Evolutionary conservation across 2,888 invertebrate genomes (phyloP).

Genomic region (Caenorhabditis imperialis): DNA sequence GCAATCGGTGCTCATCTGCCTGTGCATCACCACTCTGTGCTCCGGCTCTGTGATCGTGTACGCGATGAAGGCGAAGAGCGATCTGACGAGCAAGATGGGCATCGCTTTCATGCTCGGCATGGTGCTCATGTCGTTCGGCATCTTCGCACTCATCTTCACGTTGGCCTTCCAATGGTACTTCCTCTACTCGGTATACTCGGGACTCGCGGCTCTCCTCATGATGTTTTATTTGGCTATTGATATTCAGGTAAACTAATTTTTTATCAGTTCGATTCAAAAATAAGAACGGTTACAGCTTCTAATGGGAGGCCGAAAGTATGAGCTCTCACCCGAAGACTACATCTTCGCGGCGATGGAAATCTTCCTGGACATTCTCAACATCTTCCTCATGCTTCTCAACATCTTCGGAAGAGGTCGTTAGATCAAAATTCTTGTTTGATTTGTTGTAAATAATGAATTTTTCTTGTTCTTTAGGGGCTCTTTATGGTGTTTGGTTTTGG

Average conservation of each 20-base stretch:
- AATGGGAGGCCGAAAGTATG: constrained; percentile 83
- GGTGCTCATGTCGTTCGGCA: constrained; percentile 81
- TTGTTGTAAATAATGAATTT: constrained; percentile 28
- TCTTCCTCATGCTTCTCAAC: constrained; percentile 82
- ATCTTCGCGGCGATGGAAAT: constrained; percentile 83
- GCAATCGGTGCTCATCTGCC: constrained; percentile 66
- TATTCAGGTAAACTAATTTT: constrained; percentile 79
- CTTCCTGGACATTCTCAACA: constrained; percentile 83
- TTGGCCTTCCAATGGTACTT: constrained; percentile 54
- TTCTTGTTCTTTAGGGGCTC: no score
- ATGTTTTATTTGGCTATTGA: constrained; percentile 83
- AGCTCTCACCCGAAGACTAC: constrained; percentile 82
- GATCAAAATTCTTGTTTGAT: constrained; percentile 1
- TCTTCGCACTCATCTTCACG: constrained; percentile 78
- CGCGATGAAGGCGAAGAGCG: constrained; percentile 73
- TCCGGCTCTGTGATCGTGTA: constrained; percentile 73
- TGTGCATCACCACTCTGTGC: constrained; percentile 70
- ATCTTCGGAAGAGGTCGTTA: constrained; percentile 64
- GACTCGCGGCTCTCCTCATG: constrained; percentile 81
- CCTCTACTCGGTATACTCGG: constrained; percentile 80
- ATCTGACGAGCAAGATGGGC: constrained; percentile 78
- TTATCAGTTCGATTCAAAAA: no score
- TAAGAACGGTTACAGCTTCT: constrained; percentile 80
- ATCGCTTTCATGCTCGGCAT: constrained; percentile 80
- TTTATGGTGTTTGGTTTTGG: no score